These are phyloP conservation scores for Lasioglossum figueresi DNA, from an alignment of 2,888 invertebrate genomes.

Conservation along the genomic window DNA sequence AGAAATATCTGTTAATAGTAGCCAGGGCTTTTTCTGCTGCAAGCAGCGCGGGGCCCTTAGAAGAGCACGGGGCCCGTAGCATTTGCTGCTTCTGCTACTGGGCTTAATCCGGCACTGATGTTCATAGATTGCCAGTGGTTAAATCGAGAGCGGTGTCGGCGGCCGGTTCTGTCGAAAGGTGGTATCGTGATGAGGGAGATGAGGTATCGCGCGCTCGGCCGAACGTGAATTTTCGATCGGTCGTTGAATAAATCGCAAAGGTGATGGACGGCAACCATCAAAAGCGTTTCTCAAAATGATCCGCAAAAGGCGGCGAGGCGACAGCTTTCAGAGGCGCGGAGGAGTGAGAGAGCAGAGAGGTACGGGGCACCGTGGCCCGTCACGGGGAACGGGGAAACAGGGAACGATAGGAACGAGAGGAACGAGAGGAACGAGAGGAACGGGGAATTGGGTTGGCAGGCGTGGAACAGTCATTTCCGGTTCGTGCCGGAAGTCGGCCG, in stretches of 20 bases:
- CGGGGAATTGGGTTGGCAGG: slow-evolving; percentile 72
- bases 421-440: no score
- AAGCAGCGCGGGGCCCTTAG: no score
- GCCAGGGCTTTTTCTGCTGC: no score
- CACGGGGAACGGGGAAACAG: not conserved
- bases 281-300: slow-evolving; percentile 50
- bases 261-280: slow-evolving; percentile 19
- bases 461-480: slow-evolving; percentile 79
- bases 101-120: no score
- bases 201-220: not conserved
- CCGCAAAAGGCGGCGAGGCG: slow-evolving; percentile 25
- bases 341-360: not conserved
- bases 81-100: no score
- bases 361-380: slow-evolving; percentile 18
- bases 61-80: no score
- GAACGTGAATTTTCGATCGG: not conserved
- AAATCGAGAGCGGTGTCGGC: not conserved
- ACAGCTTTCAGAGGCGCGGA: slow-evolving; percentile 23
- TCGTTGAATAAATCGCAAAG: not conserved
- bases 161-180: not conserved
- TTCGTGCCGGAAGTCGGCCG: slow-evolving; percentile 74
- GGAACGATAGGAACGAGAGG: slow-evolving; percentile 3
- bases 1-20: no score
- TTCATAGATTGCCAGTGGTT: not conserved
- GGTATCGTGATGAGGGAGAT: not conserved